These are phyloP conservation scores for Calephelis virginiensis DNA, from an alignment of 1,140 invertebrate genomes.

Conservation along the genomic window DNA sequence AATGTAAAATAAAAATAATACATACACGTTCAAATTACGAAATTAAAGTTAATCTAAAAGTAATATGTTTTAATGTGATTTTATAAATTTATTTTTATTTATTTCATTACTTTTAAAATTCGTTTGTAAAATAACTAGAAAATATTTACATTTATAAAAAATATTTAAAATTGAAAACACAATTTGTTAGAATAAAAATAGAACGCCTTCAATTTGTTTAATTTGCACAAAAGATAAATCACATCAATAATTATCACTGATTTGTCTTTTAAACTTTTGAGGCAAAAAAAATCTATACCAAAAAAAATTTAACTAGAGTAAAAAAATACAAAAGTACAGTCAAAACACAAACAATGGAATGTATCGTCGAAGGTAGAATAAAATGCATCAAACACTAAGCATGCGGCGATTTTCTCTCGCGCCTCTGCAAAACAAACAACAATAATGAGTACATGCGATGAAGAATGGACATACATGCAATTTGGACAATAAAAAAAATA, in stretches of 20 bases:
- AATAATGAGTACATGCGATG: conserved; percentile 17
- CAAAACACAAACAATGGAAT: conserved; percentile 20
- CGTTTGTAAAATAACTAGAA: too few relatives aligned
- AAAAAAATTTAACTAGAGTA: background rate
- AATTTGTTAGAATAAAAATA: too few relatives aligned
- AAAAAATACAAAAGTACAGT: conserved; percentile 13
- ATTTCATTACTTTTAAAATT: too few relatives aligned
- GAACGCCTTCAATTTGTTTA: too few relatives aligned
- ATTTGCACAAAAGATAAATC: too few relatives aligned
- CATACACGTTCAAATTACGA: too few relatives aligned
- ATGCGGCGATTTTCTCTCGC: conserved; percentile 64
- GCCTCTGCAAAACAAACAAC: conserved; percentile 64
- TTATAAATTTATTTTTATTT: too few relatives aligned
- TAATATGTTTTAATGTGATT: too few relatives aligned
- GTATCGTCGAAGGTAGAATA: conserved; percentile 19
- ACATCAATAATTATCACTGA: background rate
- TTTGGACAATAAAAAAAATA: background rate
- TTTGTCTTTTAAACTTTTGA: background rate
- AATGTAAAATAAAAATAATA: too few relatives aligned
- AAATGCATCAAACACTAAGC: conserved; percentile 47
- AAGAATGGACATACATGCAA: background rate
- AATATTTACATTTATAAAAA: too few relatives aligned
- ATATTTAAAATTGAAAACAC: too few relatives aligned
- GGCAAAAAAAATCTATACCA: background rate
- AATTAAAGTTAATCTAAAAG: too few relatives aligned